Base-by-base conservation (phyloP, 1,140 invertebrate species). In the Belonocnema kinseyi region DNA sequence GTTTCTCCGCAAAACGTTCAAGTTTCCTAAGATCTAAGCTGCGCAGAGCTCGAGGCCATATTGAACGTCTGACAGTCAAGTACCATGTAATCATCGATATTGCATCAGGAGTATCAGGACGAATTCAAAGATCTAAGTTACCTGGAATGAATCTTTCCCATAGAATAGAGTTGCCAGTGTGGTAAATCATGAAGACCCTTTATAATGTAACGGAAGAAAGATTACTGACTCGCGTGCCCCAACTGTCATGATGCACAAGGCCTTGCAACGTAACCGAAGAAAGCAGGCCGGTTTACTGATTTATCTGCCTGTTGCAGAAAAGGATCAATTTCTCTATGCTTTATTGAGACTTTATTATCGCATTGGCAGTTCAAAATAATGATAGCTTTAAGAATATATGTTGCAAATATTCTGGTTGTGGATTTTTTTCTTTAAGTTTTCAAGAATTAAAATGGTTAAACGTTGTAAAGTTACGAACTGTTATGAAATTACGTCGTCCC, bases 181-280 rank as follows among this genome's bases (percentile, higher is more conserved):
- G 53, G 81, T 83, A 81, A 83, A 79, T 79, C 79, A 79, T 76
- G 50, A 51, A 26, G 70, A 70, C n/a, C 51, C 75, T 77, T 78
- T 72, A 58, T n/a, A 76, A 77, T 74, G 75, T 70, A 74, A 50
- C 74, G 74, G 73, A 73, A 70, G 40, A 53, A 51, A 51, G 74
- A 56, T 76, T 50, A 40, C 70, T 53, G 50, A 26, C 13, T 77
- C 78, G 73, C 74, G 78, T 77, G 77, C 77, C 53, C 54, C 75
- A 75, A 26, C 78, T 77, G 78, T 78, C 74, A 74, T 50, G 78
- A 54, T 58, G 19, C 54, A 74, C 73, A 52, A 73, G 50, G 21
- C 26, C 50, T 76, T 52, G 19, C 52, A 70, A 71, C 70, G 61
- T 72, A 72, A 72, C 26, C 70, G 51, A 71, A 53, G 21, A 66